A percentile compares a stretch with the other conserved stretches of the same genome.
Conservation (phyloP, 2,888 invertebrate genomes). For the Drosophila macrospina region DNA sequence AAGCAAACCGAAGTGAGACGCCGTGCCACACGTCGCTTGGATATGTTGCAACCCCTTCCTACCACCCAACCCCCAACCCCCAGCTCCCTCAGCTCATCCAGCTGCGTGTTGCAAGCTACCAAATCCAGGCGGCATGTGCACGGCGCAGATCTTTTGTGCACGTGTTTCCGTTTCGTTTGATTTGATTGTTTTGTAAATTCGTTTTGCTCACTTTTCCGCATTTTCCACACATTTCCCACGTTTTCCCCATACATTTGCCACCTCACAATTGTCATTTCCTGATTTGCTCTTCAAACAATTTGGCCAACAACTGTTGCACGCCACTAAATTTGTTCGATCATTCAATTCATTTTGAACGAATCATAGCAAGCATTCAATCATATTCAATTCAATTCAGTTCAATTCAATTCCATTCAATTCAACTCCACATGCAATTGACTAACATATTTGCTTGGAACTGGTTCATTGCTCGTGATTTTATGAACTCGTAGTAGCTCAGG, state of each 20-base stretch:
- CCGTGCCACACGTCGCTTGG: constrained; percentile 41
- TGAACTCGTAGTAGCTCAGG: no score
- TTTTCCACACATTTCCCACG: neutral
- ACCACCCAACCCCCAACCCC: neutral
- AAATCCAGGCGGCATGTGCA: constrained; percentile 40
- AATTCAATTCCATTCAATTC: neutral
- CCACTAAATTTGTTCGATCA: constrained; percentile 31
- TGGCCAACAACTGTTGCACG: constrained; percentile 60
- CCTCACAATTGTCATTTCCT: constrained; percentile 6
- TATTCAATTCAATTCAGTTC: constrained; percentile 13
- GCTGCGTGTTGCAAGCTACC: neutral
- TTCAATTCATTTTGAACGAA: constrained; percentile 46
- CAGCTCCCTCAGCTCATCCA: neutral
- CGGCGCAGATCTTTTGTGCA: constrained; percentile 68
- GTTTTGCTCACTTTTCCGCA: constrained; percentile 64
- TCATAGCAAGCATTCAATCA: constrained; percentile 16
- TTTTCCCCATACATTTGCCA: constrained; percentile 1
- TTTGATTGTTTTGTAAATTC: constrained; percentile 80
- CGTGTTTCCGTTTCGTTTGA: constrained; percentile 75
- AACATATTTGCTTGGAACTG: neutral
- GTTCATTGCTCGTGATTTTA: neutral
- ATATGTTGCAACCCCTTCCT: neutral
- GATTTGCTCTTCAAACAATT: constrained; percentile 31
- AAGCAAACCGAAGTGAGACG: constrained; percentile 78
- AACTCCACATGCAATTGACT: constrained; percentile 14